Evolutionary conservation across 2,888 invertebrate species (phyloP), one percentile per base, ranked within the genome.

Genomic region (Hyalella azteca): DNA sequence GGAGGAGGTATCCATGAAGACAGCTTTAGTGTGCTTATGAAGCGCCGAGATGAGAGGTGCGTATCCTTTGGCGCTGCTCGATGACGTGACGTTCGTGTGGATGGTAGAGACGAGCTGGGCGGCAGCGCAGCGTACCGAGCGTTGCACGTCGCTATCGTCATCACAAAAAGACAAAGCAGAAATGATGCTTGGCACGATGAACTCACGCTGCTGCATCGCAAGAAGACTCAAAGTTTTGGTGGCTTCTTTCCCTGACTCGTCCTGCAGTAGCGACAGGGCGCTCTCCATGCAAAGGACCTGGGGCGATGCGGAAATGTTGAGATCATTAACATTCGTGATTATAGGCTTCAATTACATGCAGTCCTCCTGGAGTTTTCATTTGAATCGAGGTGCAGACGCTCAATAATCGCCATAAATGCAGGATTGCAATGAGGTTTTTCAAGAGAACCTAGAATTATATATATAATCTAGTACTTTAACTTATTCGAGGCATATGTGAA

Each of bases 261-360:
- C 15, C 45, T 45, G 45, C 13, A 66, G 36, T 19, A 66, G 1
- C 36, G 32, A 19, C n/a, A 29, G 13, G 15, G 39, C 66, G 39
- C 66, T 66, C 66, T 66, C 66, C 36, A 66, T n/a, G 39, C 66
- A 66, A 32, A 66, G 32, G 36, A 66, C 66, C 66, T 66, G 32
- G 29, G 36, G 4, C 1, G 3, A n/a, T 45, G 15, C 45, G 15
- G 15, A 45, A 45, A 15, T 45, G 45, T 45, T 11, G n/a, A n/a
- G n/a, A n/a, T n/a, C n/a, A n/a, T n/a, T n/a, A n/a, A n/a, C n/a
- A n/a, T n/a, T n/a, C n/a, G n/a, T n/a, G n/a, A n/a, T n/a, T n/a
- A n/a, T n/a, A n/a, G n/a, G n/a, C n/a, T n/a, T n/a, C n/a, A n/a
- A n/a, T n/a, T n/a, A n/a, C n/a, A n/a, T n/a, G n/a, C n/a, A n/a